Conservation (phyloP, 2,888 invertebrate species). For the Julus scanicus region DNA sequence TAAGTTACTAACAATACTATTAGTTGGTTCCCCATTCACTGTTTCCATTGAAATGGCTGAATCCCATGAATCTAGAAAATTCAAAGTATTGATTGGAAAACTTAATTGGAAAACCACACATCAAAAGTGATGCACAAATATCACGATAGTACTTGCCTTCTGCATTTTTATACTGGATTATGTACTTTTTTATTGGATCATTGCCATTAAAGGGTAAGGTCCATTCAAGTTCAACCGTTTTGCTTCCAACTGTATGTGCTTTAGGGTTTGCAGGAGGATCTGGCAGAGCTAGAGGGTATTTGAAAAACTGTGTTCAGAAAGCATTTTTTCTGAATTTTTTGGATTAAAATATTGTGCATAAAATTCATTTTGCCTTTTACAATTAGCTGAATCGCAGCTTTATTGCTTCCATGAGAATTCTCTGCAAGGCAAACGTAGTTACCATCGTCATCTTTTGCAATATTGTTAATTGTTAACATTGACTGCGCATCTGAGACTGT, state of each 20-base stretch:
- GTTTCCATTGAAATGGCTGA: slow-evolving; percentile 54
- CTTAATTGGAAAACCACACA: background rate
- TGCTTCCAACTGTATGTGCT: slow-evolving; percentile 27
- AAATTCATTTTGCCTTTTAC: slow-evolving; percentile 47
- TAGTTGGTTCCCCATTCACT: slow-evolving; percentile 53
- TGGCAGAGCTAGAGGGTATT: slow-evolving; percentile 48
- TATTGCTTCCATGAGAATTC: slow-evolving; percentile 53
- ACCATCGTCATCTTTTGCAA: slow-evolving; percentile 43
- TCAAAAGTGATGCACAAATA: background rate
- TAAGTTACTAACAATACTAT: slow-evolving; percentile 53
- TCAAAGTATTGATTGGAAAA: background rate
- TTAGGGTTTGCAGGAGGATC: slow-evolving; percentile 16
- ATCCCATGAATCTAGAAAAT: slow-evolving; percentile 53
- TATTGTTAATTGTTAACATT: slow-evolving; percentile 49
- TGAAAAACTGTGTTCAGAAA: background rate
- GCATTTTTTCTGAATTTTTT: background rate
- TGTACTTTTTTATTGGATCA: slow-evolving; percentile 56
- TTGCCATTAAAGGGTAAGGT: slow-evolving; percentile 53
- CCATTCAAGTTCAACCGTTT: slow-evolving; percentile 55
- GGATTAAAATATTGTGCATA: background rate
- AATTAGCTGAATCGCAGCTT: slow-evolving; percentile 48
- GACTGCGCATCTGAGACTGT: slow-evolving; percentile 52
- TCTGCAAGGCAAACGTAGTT: slow-evolving; percentile 51
- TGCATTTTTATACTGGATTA: slow-evolving; percentile 57
- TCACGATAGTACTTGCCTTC: slow-evolving; percentile 38